Conservation (phyloP, 2,888 invertebrate species). For the Neelides folsomi region DNA sequence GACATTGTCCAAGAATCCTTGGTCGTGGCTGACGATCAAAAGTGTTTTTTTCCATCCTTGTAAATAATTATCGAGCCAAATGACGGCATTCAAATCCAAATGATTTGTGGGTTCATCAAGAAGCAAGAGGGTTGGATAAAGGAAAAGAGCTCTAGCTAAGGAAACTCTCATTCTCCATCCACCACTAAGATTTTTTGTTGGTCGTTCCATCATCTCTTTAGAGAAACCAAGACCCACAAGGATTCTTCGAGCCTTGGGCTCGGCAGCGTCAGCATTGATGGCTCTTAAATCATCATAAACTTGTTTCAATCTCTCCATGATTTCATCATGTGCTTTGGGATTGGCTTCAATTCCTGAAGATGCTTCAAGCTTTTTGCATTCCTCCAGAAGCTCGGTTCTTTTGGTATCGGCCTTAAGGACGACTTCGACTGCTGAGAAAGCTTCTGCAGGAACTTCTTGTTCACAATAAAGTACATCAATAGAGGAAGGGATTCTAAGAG, state of each 20-base stretch:
- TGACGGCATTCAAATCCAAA: slow-evolving; percentile 96
- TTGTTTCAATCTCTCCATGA: slow-evolving; percentile 37
- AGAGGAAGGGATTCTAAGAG: slow-evolving; percentile 85
- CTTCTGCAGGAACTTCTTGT: slow-evolving; percentile 93
- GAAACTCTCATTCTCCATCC: slow-evolving; percentile 99
- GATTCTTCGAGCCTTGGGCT: slow-evolving; percentile 88
- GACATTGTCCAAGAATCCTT: slow-evolving; percentile 97
- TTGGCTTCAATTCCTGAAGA: slow-evolving; percentile 49
- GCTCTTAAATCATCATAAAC: slow-evolving; percentile 89
- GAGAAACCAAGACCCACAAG: slow-evolving; percentile 93
- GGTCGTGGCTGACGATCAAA: slow-evolving; percentile 97
- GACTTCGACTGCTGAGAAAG: slow-evolving; percentile 81
- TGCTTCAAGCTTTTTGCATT: slow-evolving; percentile 68
- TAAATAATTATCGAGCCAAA: slow-evolving; percentile 98
- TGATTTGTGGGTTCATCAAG: slow-evolving; percentile 99
- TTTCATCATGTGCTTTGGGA: slow-evolving; percentile 19
- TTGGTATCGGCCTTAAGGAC: slow-evolving; percentile 87
- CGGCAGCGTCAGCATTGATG: slow-evolving; percentile 95
- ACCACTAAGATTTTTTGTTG: slow-evolving; percentile 54
- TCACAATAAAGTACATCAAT: slow-evolving; percentile 95
- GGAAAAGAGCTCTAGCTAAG: slow-evolving; percentile 83
- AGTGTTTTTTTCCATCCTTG: slow-evolving; percentile 98
- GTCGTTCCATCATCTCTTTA: slow-evolving; percentile 62
- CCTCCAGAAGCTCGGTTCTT: slow-evolving; percentile 63
- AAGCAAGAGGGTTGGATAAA: slow-evolving; percentile 91